Evolutionary conservation across 92 coral and sea anemone species (phyloP), one percentile per base, ranked within the genome.

Genomic region (Anthopleura xanthogrammica): DNA sequence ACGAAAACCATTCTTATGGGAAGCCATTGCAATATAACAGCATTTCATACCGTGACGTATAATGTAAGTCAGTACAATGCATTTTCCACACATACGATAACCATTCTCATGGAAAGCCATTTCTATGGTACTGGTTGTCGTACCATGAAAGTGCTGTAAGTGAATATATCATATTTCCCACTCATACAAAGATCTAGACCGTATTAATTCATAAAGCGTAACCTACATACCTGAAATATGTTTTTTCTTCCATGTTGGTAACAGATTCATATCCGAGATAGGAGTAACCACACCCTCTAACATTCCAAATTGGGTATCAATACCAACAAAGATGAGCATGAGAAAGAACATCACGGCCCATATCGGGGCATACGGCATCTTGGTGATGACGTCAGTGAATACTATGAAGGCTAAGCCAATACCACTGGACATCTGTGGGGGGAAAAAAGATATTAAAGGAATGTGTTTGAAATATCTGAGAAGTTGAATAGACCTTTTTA

Each of bases 301-400:
- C 98, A 95, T 95, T 23, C 98, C 98, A 79, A 95, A 95, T 91
- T 95, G 98, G 12, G 98, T 95, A 43, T 95, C 98, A 60, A 95
- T 91, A 0, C 98, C 98, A 12, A 95, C 89, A 8, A 90, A 88
- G 46, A 95, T 91, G 3, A 95, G 85, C 98, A 95, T 95, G 9
- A 95, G 90, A 83, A 95, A 95, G 75, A 95, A 95, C 98, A 95
- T 95, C 52, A 93, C 95, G 7, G 98, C 90, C 98, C 98, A 95
- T 20, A 95, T 48, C 2, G 98, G 89, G 19, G 98, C 92, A 11
- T 90, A 85, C 0, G 98, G 98, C 91, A 95, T 92, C 87, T 93
- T 95, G 90, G 94, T 93, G 48, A 95, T 92, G 65, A 93, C 94
- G 58, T 95, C 98, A 39, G 98, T 95, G 85, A 95, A 95, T 14